Evolutionary conservation across 2,888 invertebrate species (phyloP), one percentile per base, ranked within the genome.

Genomic region (Hyposoter dolosus): DNA sequence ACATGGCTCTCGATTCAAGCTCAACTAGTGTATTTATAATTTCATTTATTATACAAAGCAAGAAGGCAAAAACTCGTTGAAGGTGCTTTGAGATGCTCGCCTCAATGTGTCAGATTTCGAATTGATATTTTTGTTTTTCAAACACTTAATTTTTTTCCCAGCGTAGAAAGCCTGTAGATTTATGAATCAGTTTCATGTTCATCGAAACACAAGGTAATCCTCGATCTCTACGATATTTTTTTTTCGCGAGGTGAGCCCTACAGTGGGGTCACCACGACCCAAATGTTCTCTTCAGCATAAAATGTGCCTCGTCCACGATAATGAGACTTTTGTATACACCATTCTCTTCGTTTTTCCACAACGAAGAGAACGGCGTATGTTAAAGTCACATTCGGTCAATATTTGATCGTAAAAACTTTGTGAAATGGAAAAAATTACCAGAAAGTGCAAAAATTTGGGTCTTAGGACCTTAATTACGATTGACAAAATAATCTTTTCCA

Each of bases 21-120:
- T 53, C 40, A 40, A n/a, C 35, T 35, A 1, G 56, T 75, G 10
- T 45, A 74, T 32, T 23, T 75, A 75, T 40, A 35, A 17, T 74
- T 74, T 40, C 35, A 43, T n/a, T 56, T 56, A 56, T 74, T 47
- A 47, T 69, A 17, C n/a, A 32, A 45, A 60, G 60, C 60, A 15
- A 43, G 17, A 23, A 28, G 12, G 12, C 17, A 28, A 60, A 28
- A 60, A 28, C 23, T 60, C 56, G 56, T 12, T 60, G 56, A 60
- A 60, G 56, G 28, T 60, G 12, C 4, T 28, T 60, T 19, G 56
- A 28, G 28, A 60, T 60, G 5, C 23, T 10, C 19, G 56, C 12
- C n/a, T 7, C 7, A 19, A 19, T 4, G 56, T 12, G 28, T 60
- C 28, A 28, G 12, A 28, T 60, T 60, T 60, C 56, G 56, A 28